Percentiles rank a stretch among this genome's conserved stretches.
Evolutionary conservation across 2,797 vertebrate species (phyloP).

Genomic region (Artibeus jamaicensis): DNA sequence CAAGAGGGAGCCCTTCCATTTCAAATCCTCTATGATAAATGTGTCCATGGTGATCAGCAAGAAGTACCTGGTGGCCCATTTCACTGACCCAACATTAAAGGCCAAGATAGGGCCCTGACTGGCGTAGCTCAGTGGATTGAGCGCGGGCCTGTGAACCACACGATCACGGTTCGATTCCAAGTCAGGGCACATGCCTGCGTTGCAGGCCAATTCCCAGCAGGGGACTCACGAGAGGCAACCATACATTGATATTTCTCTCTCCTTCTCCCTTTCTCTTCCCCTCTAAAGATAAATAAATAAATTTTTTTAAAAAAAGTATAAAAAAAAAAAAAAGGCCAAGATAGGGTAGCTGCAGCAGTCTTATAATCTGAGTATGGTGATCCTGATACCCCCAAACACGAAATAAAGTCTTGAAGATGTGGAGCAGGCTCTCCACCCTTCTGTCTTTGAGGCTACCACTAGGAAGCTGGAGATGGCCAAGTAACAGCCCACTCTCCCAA

Average conservation of each 20-base stretch:
- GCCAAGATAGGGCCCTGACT: constrained; percentile 80
- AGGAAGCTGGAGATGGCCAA: constrained; percentile 25
- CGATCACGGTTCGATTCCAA: too few species aligned
- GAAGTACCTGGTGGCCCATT: neutral
- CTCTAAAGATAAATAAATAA: too few species aligned
- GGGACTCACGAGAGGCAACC: too few species aligned
- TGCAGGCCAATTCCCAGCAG: too few species aligned
- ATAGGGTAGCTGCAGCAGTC: constrained; percentile 76
- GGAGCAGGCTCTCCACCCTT: constrained; percentile 58
- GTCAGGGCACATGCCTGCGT: too few species aligned
- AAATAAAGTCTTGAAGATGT: constrained; percentile 23
- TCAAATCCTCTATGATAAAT: neutral
- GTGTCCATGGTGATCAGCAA: neutral
- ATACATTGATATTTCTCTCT: too few species aligned
- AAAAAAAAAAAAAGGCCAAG: constrained; percentile 69
- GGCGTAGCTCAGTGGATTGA: too few species aligned
- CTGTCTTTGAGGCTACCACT: constrained; percentile 63
- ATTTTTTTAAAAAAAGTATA: too few species aligned
- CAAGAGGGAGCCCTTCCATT: constrained; percentile 58
- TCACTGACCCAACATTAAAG: neutral
- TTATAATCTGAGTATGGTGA: constrained; percentile 73
- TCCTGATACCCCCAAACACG: constrained; percentile 69
- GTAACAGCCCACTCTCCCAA: constrained; percentile 54
- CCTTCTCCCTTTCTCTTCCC: too few species aligned
- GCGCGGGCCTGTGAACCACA: too few species aligned